A percentile compares a stretch with the other conserved stretches of the same genome.
Evolutionary conservation across 2,113 vertebrate genomes (phyloP).

Genomic region (Cheirogaleus medius): DNA sequence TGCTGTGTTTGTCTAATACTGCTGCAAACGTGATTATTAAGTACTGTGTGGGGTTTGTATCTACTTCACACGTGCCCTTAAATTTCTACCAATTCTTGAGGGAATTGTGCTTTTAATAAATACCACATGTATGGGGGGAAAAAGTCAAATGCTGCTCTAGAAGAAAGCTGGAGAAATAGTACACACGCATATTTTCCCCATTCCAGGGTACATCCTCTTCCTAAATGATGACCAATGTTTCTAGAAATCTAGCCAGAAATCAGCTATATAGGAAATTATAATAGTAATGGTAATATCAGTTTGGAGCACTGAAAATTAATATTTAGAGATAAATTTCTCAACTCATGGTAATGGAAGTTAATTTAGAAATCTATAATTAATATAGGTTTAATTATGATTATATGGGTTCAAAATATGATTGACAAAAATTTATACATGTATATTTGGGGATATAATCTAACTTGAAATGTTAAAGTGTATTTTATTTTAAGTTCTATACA

Average conservation of each 20-base stretch:
- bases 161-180: background rate
- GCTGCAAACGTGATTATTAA: background rate
- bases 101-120: conserved; percentile 21
- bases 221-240: background rate
- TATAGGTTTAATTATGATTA: background rate
- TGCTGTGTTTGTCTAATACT: background rate
- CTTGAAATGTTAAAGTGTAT: background rate
- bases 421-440: background rate
- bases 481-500: conserved; percentile 20
- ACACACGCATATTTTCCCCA: background rate
- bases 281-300: background rate
- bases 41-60: background rate
- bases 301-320: background rate
- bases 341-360: background rate
- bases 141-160: background rate
- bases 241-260: background rate
- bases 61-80: background rate
- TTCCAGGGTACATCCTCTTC: background rate
- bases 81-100: background rate
- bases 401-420: background rate
- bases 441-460: background rate
- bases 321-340: background rate
- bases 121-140: background rate
- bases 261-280: background rate
- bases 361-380: conserved; percentile 21